Base-by-base conservation (phyloP, 2,888 invertebrate genomes). In the Cecidostiba fungosa region DNA sequence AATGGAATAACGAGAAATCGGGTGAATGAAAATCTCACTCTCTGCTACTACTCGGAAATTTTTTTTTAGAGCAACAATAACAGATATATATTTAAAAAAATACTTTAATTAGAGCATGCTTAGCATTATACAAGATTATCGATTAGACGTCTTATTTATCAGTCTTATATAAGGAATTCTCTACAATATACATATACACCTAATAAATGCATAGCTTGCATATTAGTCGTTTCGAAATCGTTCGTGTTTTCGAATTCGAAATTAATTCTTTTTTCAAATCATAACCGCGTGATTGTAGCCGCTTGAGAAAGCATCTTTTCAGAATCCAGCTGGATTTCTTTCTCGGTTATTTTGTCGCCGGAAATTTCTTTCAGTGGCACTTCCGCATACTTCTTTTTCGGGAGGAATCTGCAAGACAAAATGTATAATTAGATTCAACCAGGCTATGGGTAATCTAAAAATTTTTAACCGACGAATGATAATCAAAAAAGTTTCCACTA, bases 311-410 rank as follows among this genome's bases (percentile, higher is more conserved):
- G 3, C 26, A 8, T 36, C 3, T 62, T 70, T 29, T 62, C 6
- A 4, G 47, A 81, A 47, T 47, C 10, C 36, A 32, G 6, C 14
- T 2, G 29, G 1, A 50, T 47, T 54, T 78, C 73, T n/a, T 43
- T 59, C 36, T 54, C 59, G 47, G 69, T 36, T 8, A 23, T 72
- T 43, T 70, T 84, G 12, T 82, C 76, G 10, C 76, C 87, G 32
- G 70, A 70, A 50, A 87, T 66, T 14, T 89, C 88, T 69, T 83
- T 85, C 74, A 89, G 59, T 10, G 89, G 87, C 62, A 90, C 89
- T 81, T 88, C 87, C 23, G 23, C 47, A 77, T 90, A 90, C 70
- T 87, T 85, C 47, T 80, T 78, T 39, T 85, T 87, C 0, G 89
- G 88, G 19, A 89, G 85, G 59, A 89, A 89, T 82, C 88, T 88